A percentile compares a stretch with the other conserved stretches of the same genome.
Conservation (phyloP, 2,888 invertebrate species). For the Acanthopleura granulata region DNA sequence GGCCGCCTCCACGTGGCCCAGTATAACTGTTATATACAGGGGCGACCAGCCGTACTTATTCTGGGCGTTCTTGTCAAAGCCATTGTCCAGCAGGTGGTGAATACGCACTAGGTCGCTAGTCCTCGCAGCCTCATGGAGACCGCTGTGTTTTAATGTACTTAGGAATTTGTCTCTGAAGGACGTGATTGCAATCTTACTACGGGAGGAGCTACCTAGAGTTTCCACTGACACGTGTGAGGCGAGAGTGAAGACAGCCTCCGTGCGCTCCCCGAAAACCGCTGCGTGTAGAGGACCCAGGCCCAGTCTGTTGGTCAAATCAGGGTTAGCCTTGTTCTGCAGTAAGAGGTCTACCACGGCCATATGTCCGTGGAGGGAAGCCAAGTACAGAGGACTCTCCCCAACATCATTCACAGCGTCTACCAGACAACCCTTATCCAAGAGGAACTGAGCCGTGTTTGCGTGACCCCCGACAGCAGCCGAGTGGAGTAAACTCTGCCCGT, state of each 20-base stretch:
- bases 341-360: not conserved
- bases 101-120: not conserved
- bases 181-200: not conserved
- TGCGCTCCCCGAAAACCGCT: not conserved
- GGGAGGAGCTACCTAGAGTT: not conserved
- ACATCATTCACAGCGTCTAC: not conserved
- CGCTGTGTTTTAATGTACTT: not conserved
- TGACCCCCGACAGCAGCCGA: not conserved
- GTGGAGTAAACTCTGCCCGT: constrained; percentile 7
- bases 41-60: constrained; percentile 6
- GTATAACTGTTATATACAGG: not conserved
- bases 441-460: not conserved
- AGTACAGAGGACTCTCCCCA: not conserved
- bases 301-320: not conserved
- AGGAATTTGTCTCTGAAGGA: not conserved
- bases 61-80: constrained; percentile 5
- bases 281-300: not conserved
- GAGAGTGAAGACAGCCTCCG: not conserved
- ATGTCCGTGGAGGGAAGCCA: not conserved
- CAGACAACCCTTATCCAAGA: not conserved
- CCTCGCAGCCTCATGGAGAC: constrained; percentile 6
- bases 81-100: constrained; percentile 9
- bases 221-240: not conserved
- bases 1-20: not conserved
- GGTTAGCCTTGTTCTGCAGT: not conserved